Percentiles rank a stretch among this genome's conserved stretches.
These are phyloP conservation scores for Herminia tarsipennalis DNA, from an alignment of 2,888 invertebrate species.

Conservation along the genomic window DNA sequence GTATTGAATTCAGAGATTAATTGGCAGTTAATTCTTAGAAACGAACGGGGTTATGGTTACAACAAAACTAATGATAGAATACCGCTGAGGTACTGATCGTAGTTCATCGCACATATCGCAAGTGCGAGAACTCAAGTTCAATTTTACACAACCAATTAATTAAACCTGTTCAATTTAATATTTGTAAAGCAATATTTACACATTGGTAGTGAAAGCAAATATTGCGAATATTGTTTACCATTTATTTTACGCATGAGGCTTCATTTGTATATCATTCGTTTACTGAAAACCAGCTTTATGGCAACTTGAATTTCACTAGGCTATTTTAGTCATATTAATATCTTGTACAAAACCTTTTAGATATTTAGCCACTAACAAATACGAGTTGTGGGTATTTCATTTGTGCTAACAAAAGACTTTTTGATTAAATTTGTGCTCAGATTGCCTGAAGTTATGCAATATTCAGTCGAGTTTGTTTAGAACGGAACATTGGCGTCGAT, in stretches of 20 bases:
- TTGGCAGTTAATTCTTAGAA: too few species aligned
- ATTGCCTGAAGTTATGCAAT: slow-evolving; percentile 1
- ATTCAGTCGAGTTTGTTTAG: slow-evolving; percentile 4
- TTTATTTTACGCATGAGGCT: neutral
- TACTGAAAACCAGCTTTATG: neutral
- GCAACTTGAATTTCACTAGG: too few species aligned
- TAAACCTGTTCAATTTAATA: too few species aligned
- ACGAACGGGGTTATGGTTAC: too few species aligned
- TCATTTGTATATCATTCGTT: neutral
- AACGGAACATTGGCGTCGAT: slow-evolving; percentile 28
- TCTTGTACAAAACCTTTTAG: too few species aligned
- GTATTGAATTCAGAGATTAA: too few species aligned
- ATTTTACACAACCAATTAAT: too few species aligned
- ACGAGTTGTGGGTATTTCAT: neutral
- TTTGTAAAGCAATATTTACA: too few species aligned
- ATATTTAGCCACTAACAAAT: neutral
- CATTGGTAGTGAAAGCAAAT: neutral
- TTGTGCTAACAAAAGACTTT: neutral
- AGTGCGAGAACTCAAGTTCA: too few species aligned
- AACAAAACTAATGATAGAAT: too few species aligned
- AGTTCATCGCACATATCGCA: too few species aligned
- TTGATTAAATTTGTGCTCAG: slow-evolving; percentile 1
- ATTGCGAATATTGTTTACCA: neutral
- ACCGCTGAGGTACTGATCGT: too few species aligned
- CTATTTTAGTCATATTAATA: neutral